Base-by-base conservation (phyloP, 35 echinoderm and acorn worm genomes). In the Chiridota heheva region DNA sequence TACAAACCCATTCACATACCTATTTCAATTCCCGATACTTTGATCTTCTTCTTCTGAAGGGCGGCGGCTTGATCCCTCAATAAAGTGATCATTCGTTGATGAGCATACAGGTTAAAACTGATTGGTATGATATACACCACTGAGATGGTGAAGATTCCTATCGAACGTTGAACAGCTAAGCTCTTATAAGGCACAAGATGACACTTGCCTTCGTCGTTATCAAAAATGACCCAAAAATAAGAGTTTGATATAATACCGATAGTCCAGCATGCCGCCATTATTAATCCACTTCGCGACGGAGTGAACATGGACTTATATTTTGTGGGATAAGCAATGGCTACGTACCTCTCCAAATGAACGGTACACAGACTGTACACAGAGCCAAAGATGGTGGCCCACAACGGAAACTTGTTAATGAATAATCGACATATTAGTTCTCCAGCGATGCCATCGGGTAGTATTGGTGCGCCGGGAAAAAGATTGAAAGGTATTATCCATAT, bases 261-360 rank as follows among this genome's bases (percentile, higher is more conserved):
- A 1, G 86, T n/a, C 92, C 90, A 93, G 57, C 87, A 90, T 20
- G 58, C 56, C 7, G 63, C 30, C 65, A 86, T 90, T 47, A 96
- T 73, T 40, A 86, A 47, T 46, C 60, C 44, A 17, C 72, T 68
- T 48, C 69, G 72, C 18, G 41, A 44, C 15, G 41, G 37, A 0
- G 74, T 86, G 44, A 82, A 86, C 6, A 82, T 57, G 1, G 25
- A 51, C 47, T 96, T 89, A 70, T 89, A 90, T 44, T 86, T 71
- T 1, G 83, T 76, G 0, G 92, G 92, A 42, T 96, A 75, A 20
- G 90, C 92, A 15, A 96, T 86, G 13, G 92, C 92, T 44, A 90
- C 64, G 70, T 81, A 96, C 2, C 92, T 65, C 67, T 96, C 92
- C 22, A 96, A 34, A 40, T 77, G 84, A 5, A 96, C 73, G 10